These are phyloP conservation scores for Stenotaenia linearis DNA, from an alignment of 2,888 invertebrate genomes.

Conservation along the genomic window DNA sequence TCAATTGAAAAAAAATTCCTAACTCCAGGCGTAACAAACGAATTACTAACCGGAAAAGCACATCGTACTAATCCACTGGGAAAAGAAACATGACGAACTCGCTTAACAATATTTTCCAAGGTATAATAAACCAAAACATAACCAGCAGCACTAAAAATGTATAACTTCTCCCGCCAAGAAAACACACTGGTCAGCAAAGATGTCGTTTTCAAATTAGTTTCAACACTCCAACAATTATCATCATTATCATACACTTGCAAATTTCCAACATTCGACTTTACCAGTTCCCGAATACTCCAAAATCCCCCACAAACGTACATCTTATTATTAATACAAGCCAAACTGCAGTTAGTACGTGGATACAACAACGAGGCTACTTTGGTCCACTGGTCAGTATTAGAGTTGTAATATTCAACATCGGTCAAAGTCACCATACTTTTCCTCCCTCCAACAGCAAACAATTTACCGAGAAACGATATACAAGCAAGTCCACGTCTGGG, in stretches of 20 bases:
- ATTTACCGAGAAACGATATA: not conserved
- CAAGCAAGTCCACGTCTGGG: not conserved
- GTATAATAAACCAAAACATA: not conserved
- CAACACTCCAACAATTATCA: not conserved
- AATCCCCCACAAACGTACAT: not conserved
- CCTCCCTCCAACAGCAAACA: not conserved
- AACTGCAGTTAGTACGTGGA: not conserved
- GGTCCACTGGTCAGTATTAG: slow-evolving; percentile 1
- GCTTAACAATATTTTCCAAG: not conserved
- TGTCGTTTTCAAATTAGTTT: not conserved
- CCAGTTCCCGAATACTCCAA: slow-evolving; percentile 14
- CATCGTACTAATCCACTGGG: not conserved
- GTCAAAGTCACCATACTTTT: not conserved
- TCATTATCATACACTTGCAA: not conserved
- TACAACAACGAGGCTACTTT: not conserved
- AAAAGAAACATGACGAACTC: not conserved
- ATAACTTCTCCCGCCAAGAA: not conserved
- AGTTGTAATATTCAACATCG: not conserved
- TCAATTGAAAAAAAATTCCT: not conserved
- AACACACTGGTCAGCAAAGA: not conserved
- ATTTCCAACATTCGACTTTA: not conserved
- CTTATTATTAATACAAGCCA: not conserved
- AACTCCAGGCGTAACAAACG: too few relatives aligned
- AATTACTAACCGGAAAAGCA: not conserved
- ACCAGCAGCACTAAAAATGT: not conserved